Base-by-base conservation (phyloP, 2,797 vertebrate species). In the Cynopterus sphinx region DNA sequence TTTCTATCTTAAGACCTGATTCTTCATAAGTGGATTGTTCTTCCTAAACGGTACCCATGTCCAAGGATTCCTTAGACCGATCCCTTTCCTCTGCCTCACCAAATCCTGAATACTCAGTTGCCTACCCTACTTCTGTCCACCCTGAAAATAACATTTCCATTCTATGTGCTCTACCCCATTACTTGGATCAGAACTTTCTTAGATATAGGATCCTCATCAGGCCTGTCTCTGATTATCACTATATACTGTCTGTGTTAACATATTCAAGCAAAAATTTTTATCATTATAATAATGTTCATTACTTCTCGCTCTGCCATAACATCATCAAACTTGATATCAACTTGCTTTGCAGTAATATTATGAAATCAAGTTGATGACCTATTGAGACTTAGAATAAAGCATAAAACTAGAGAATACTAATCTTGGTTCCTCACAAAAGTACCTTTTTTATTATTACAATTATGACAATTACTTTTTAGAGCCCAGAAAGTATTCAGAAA, bases 61-160 rank as follows among this genome's bases (percentile, higher is more conserved):
- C 5, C 17, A 86, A 9, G 8, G 1, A 73, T 49, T 1, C 26
- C 21, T 46, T 3, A 71, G 17, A 24, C 0, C 22, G 1, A 51
- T 36, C 2, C 5, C 6, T 63, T 0, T 49, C 6, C 4, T 79
- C 19, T 87, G 6, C 3, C 3, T 12, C 19, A 75, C 0, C 4
- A 41, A 84, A 55, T 43, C 22, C 13, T 79, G 19, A 49, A 68
- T 41, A 46, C 0, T 12, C 53, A 19, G 12, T 83, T 26, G 3
- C 3, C 9, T 7, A 43, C 3, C 22, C 3, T 63, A 59, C 21
- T 9, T n/a, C 39, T 49, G 3, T 67, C 15, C 3, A 26, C 22
- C 9, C 0, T 8, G 3, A 81, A 61, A 73, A 78, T 57, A 4
- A n/a, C 17, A 19, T 22, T 86, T 22, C 17, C 19, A n/a, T 55